Conservation (phyloP, 2,888 invertebrate species). For the Tanypteryx hageni region DNA sequence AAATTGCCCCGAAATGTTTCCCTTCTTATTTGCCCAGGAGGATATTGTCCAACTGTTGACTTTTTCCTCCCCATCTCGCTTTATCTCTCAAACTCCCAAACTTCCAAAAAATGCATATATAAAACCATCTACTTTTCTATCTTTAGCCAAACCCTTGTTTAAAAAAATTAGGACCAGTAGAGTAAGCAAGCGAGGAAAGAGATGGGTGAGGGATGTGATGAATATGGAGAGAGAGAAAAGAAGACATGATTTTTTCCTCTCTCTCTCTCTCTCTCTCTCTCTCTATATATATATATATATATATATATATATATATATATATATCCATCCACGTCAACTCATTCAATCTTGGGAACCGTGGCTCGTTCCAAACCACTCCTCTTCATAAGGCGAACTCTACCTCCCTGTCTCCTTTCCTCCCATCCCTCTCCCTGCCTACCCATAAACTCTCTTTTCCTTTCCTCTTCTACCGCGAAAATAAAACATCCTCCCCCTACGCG, state of each 20-base stretch:
- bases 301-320: neutral
- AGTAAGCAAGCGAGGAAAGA: too few relatives aligned
- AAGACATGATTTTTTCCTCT: too few relatives aligned
- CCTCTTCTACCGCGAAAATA: neutral
- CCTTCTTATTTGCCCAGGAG: neutral
- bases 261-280: too few relatives aligned
- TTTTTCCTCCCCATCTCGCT: neutral
- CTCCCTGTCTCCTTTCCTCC: neutral
- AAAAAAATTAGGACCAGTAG: too few relatives aligned
- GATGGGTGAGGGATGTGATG: too few relatives aligned
- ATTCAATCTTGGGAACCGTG: neutral
- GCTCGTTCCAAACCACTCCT: neutral
- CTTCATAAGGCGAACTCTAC: neutral
- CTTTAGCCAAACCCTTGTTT: too few relatives aligned
- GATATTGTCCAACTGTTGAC: neutral
- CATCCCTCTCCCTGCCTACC: neutral
- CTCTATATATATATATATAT: too few relatives aligned
- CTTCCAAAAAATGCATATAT: neutral
- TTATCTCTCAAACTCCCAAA: neutral
- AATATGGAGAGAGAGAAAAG: too few relatives aligned
- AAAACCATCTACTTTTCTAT: neutral
- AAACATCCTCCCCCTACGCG: neutral
- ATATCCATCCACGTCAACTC: neutral
- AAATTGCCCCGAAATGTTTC: neutral
- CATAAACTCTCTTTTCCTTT: too few relatives aligned